phyloP scores from a whole-genome alignment of 2,888 invertebrate species.

The Pachydiplax longipennis region DNA sequence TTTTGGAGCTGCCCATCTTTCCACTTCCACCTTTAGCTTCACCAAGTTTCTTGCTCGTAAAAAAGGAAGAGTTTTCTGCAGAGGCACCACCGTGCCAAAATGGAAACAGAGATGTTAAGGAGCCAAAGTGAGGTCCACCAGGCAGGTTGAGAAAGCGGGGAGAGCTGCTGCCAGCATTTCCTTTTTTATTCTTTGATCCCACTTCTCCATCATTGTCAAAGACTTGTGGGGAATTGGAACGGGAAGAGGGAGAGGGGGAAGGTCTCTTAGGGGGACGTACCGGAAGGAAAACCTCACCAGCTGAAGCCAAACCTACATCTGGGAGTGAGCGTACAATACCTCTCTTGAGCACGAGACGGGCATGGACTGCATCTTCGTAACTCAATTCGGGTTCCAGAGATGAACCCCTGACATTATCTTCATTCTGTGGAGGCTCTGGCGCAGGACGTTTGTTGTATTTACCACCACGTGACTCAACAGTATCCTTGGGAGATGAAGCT shows the following conservation, averaged over 20 bases:
- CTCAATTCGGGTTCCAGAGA: conserved; percentile 49
- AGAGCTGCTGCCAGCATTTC: conserved; percentile 43
- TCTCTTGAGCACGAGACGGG: conserved; percentile 59
- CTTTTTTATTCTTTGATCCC: conserved; percentile 46
- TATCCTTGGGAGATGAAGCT: not conserved
- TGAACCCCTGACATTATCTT: conserved; percentile 49
- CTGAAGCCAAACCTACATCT: conserved; percentile 34
- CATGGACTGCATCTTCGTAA: conserved; percentile 49
- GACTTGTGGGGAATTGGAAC: not conserved
- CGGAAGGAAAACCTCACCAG: conserved; percentile 45
- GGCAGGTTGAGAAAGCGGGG: conserved; percentile 48
- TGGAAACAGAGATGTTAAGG: conserved; percentile 49
- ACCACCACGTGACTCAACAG: conserved; percentile 58
- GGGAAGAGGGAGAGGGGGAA: not conserved
- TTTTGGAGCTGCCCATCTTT: not conserved
- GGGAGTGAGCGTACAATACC: conserved; percentile 57
- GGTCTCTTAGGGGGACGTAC: not conserved
- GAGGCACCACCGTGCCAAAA: conserved; percentile 48
- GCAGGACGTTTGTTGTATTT: conserved; percentile 65
- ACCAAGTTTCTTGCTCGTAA: not conserved
- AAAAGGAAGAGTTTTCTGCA: not conserved
- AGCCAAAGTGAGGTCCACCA: conserved; percentile 45
- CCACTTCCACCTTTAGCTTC: conserved; percentile 31
- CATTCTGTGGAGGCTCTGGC: conserved; percentile 57
- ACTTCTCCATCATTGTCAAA: conserved; percentile 30